Base-by-base conservation (phyloP, 2,888 invertebrate species). In the Capitulum mitella region DNA sequence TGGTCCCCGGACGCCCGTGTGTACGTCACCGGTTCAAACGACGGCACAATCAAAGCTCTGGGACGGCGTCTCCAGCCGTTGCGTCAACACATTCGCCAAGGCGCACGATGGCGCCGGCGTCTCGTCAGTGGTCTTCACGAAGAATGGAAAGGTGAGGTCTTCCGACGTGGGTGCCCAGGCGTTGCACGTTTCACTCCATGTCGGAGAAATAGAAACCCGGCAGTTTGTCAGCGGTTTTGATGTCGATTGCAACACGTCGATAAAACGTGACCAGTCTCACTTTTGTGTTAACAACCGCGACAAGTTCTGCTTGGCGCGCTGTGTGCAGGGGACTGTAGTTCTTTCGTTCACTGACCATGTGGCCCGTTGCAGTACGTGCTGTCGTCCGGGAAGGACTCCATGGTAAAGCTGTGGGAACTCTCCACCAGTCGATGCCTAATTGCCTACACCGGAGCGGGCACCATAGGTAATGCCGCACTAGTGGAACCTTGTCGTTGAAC, bases 361-460 rank as follows among this genome's bases (percentile, higher is more conserved):
- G 51, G 5, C 22, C 51, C 22, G 12, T 22, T 22, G 22, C 58
- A 58, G 76, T 80, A 51, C 78, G 75, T 76, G 78, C 46, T 78
- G 75, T 79, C 80, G 0, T 81, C 79, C 32, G 80, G 79, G 3
- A 80, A 81, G 88, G 99, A 99, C 86, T 98, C 98, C 0, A 89
- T 97, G 43, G 96, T 98, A 29, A 98, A 98, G 86, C 87, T 99
- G 22, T 99, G 99, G 99, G 99, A 99, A 86, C 85, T 99, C 79
- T 94, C 98, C 0, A 98, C 98, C 16, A 97, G 96, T 83, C 89
- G 99, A 37, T 98, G 98, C 85, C 89, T 99, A 54, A 98, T 99
- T 82, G 97, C 97, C 0, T 99, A 99, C 85, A 98, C 98, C 0
- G 99, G 98, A 34, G 97, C 90, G 12, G 90, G 90, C 26, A 88